A percentile compares a stretch with the other conserved stretches of the same genome.
Evolutionary conservation across 2,888 invertebrate species (phyloP).

Genomic region (Rhagonycha lutea): DNA sequence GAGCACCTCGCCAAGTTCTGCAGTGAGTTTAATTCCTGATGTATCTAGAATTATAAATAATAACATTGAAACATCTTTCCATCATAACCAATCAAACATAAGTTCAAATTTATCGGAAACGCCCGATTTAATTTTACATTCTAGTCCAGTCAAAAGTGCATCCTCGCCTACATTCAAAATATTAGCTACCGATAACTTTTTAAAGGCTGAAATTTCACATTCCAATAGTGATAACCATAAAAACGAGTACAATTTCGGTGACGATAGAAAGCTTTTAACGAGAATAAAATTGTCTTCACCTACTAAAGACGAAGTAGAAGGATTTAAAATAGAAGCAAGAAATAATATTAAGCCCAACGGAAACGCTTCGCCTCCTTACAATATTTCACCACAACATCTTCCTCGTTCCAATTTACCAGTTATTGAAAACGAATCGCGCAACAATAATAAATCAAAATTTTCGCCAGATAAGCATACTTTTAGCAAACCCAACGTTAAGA

Average conservation of each 20-base stretch:
- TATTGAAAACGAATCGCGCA: slow-evolving; percentile 21
- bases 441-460: slow-evolving; percentile 3
- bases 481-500: slow-evolving; percentile 7
- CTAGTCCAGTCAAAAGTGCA: slow-evolving; percentile 40
- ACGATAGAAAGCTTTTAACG: slow-evolving; percentile 19
- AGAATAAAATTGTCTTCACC: slow-evolving; percentile 25
- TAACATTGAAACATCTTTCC: slow-evolving; percentile 26
- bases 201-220: slow-evolving; percentile 32
- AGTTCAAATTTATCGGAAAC: slow-evolving; percentile 49
- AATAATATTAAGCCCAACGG: slow-evolving; percentile 73
- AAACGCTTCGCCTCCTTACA: slow-evolving; percentile 67
- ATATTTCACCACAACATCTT: slow-evolving; percentile 56
- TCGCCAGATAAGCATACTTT: slow-evolving; percentile 2
- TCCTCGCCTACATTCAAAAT: slow-evolving; percentile 26
- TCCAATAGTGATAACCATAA: slow-evolving; percentile 23
- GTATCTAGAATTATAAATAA: slow-evolving; percentile 44
- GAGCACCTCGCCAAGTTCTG: not conserved
- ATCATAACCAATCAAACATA: slow-evolving; percentile 31
- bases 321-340: slow-evolving; percentile 32
- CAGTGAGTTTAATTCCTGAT: slow-evolving; percentile 50
- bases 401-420: slow-evolving; percentile 49
- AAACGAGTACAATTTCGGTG: slow-evolving; percentile 18
- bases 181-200: slow-evolving; percentile 28
- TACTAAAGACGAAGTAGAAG: slow-evolving; percentile 27
- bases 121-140: slow-evolving; percentile 57